These are phyloP conservation scores for Apamea sordens DNA, from an alignment of 2,888 invertebrate genomes.

Conservation along the genomic window DNA sequence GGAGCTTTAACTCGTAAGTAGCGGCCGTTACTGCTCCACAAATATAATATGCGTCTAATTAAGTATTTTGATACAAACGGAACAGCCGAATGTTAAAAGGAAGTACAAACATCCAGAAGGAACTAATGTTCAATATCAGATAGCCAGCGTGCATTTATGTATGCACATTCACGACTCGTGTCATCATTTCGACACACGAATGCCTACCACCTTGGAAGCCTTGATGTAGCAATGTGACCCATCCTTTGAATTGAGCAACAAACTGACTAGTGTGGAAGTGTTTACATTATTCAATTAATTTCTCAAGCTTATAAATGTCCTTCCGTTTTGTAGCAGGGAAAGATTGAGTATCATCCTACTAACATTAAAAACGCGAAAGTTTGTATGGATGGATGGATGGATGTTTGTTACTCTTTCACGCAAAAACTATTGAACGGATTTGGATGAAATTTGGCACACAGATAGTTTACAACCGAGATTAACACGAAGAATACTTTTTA, in stretches of 20 bases:
- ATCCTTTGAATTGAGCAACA: slow-evolving; percentile 39
- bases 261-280: not conserved
- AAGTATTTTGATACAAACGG: not conserved
- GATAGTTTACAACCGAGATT: too few species aligned
- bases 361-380: too few species aligned
- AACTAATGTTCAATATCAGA: not conserved
- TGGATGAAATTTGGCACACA: too few species aligned
- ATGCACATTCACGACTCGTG: not conserved
- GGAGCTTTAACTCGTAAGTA: too few species aligned
- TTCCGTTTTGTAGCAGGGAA: not conserved
- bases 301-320: not conserved
- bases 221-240: slow-evolving; percentile 1
- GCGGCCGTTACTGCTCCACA: too few species aligned
- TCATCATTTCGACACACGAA: slow-evolving; percentile 21
- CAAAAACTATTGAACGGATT: too few species aligned
- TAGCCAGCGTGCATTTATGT: not conserved
- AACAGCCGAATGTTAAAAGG: not conserved
- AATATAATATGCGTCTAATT: not conserved
- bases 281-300: slow-evolving; percentile 6
- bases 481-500: too few species aligned
- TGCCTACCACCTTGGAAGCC: not conserved
- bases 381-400: too few species aligned
- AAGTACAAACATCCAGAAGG: slow-evolving; percentile 2
- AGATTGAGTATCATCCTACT: not conserved
- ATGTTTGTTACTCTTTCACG: too few species aligned